Base-by-base conservation (phyloP, 2,113 vertebrate species). In the Alces alces region DNA sequence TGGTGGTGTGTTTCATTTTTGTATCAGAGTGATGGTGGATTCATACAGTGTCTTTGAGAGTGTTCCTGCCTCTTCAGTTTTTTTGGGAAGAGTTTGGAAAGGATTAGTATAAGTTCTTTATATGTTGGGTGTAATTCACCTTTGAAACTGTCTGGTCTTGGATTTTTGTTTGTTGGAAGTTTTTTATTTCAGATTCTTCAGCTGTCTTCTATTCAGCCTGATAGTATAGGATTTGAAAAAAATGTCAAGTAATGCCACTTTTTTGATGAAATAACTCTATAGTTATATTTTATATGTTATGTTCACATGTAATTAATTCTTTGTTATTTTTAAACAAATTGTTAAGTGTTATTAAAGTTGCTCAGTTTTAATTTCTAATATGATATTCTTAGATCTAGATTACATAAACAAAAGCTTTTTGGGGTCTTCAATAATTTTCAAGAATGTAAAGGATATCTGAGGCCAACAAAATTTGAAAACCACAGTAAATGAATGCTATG, bases 301-400 rank as follows among this genome's bases (percentile, higher is more conserved):
- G 50, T 45, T 95, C 84, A 78, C 61, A 52, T 76, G 16, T 30
- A 80, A 58, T 79, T 33, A 33, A 13, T 21, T 55, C 25, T 39
- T 94, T 85, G 76, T 43, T 79, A 91, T 93, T 92, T 91, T 84
- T 21, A 83, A 93, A 36, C 93, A 91, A 89, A 82, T 70, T 86
- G 21, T 13, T 36, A 96, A 84, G 36, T 89, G 12, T 86, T 76
- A 58, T 66, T 58, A 95, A 88, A 52, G 9, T 91, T 70, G 52
- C 70, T 96, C 14, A 70, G 6, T 54, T 85, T 93, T 52, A 86
- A 73, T 58, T 91, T 96, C 28, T 95, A 93, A 64, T 54, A 60
- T 85, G 5, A 76, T 86, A 79, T n/a, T 94, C 17, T 17, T 57
- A 90, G 84, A 52, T 78, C n/a, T 50, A 95, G 78, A 0, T 30